These are phyloP conservation scores for Tortricodes alternella DNA, from an alignment of 2,888 invertebrate genomes.

Conservation along the genomic window DNA sequence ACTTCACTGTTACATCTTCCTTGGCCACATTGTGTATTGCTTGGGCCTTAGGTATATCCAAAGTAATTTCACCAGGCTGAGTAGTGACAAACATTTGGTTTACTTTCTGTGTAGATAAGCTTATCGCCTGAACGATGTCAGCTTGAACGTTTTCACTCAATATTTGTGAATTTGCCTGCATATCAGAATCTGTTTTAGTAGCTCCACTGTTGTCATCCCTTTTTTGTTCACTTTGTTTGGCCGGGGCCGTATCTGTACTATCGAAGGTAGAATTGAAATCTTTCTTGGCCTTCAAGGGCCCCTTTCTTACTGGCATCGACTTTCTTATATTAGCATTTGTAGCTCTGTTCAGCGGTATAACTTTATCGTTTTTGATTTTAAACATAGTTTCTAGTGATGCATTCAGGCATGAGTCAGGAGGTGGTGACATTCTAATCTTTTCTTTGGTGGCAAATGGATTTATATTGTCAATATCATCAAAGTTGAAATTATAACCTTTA, in stretches of 20 bases:
- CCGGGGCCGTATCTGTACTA: constrained; percentile 19
- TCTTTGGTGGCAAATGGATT: constrained; percentile 69
- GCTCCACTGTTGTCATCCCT: background rate
- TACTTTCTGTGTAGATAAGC: background rate
- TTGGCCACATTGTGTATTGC: no score
- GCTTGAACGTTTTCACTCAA: background rate
- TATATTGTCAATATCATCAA: constrained; percentile 61
- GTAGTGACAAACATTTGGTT: background rate
- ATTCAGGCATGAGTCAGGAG: constrained; percentile 41
- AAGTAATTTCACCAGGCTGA: background rate
- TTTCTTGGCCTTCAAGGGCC: constrained; percentile 41
- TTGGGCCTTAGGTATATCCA: no score
- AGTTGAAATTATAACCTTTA: constrained; percentile 69
- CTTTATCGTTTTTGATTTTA: constrained; percentile 32
- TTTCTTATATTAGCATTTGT: constrained; percentile 49
- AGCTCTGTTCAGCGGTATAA: constrained; percentile 36
- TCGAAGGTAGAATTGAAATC: constrained; percentile 50
- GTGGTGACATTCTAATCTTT: constrained; percentile 61
- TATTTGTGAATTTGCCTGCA: background rate
- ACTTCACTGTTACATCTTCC: no score
- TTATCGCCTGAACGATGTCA: background rate
- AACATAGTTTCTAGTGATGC: constrained; percentile 31
- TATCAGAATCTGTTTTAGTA: background rate
- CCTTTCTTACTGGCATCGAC: constrained; percentile 53
- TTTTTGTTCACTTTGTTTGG: constrained; percentile 10